Conservation (phyloP, 2,113 vertebrate species). For the Prunella himalayana region DNA sequence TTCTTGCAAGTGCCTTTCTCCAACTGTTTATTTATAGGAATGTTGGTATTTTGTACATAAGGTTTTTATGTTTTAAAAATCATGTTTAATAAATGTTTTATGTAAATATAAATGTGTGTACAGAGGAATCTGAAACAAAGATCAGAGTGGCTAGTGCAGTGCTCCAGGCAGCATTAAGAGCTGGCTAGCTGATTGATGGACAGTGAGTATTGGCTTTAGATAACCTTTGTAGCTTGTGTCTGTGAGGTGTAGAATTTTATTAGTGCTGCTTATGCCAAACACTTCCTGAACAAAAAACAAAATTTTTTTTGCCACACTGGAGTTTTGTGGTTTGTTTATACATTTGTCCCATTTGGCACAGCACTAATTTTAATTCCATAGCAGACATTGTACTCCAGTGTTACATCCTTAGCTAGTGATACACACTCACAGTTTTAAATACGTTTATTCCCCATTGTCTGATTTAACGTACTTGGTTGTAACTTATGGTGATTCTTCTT, state of each 20-base stretch:
- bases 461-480: background rate
- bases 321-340: background rate
- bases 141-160: slow-evolving; percentile 66
- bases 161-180: slow-evolving; percentile 60
- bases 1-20: slow-evolving; percentile 87
- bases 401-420: background rate
- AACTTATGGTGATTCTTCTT: background rate
- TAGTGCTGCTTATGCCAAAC: slow-evolving; percentile 62
- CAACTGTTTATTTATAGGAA: slow-evolving; percentile 84
- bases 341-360: background rate
- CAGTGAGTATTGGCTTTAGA: slow-evolving; percentile 64
- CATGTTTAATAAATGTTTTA: slow-evolving; percentile 78
- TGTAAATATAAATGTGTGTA: slow-evolving; percentile 79
- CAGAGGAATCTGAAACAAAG: slow-evolving; percentile 68
- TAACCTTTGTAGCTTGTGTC: slow-evolving; percentile 62
- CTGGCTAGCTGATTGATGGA: slow-evolving; percentile 52
- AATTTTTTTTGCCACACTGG: background rate
- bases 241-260: slow-evolving; percentile 51
- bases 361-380: background rate
- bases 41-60: slow-evolving; percentile 81
- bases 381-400: background rate
- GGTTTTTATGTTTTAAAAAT: slow-evolving; percentile 73
- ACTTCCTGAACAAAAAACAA: background rate
- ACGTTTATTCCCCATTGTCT: background rate
- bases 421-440: background rate